Evolutionary conservation across 2,113 vertebrate genomes (phyloP), one percentile per base, ranked within the genome.

Genomic region (Rhinopomastus cyanomelas): DNA sequence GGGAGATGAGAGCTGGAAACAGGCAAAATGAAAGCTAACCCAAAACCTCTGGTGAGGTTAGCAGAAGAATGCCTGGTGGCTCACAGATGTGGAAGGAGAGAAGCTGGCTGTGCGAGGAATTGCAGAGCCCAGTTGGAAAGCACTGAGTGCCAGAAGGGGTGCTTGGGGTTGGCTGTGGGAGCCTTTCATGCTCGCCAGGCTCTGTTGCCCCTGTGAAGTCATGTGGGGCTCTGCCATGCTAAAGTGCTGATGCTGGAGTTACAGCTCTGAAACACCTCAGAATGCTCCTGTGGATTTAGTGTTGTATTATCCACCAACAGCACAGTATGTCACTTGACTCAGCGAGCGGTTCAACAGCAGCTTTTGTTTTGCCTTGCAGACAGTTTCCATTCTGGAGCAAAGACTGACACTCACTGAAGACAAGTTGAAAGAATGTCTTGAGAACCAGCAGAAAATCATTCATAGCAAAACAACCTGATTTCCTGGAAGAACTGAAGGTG

Each of bases 351-450:
- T 93, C 34, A 88, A 51, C 26, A 49, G 55, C 66, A 74, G 44
- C 71, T 81, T 59, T 20, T 15, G 4, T 73, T 81, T 85, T 89
- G 83, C 91, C 84, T 96, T 96, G 52, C 96, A 98, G 98, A 98
- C 98, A 0, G 98, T 98, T 83, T 97, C 96, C 73, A 98, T 98
- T 94, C 96, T 98, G 89, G 99, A 99, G 96, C 98, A 99, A 97
- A 97, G 99, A 68, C 96, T 99, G 97, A 98, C 98, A 0, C 97
- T 99, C 93, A 98, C 98, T 0, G 99, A 99, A 96, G 98, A 99
- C 97, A 99, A 98, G 92, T 97, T 99, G 95, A 98, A 99, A 95
- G 98, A 99, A 96, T 99, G 98, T 85, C 97, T 99, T 93, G 98
- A 99, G 91, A 98, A 98, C 96, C 98, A 99, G 96, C 97, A 98